Evolutionary conservation across 2,888 invertebrate species (phyloP).

Genomic region (Cactoblastis cactorum): DNA sequence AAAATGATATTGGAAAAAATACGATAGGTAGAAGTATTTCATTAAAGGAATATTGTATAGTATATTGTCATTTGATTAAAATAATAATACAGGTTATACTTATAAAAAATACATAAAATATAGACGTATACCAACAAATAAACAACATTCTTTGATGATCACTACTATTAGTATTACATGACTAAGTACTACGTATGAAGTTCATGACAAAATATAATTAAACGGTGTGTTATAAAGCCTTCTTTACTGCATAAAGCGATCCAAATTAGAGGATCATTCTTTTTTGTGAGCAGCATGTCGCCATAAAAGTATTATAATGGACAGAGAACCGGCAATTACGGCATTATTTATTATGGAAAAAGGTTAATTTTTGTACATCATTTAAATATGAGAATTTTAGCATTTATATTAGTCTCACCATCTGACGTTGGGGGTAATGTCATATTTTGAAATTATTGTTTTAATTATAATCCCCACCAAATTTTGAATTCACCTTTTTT

Average conservation of each 20-base stretch:
- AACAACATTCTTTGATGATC: too few species aligned
- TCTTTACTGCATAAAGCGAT: conserved; percentile 28
- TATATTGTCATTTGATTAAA: too few species aligned
- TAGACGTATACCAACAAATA: too few species aligned
- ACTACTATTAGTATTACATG: too few species aligned
- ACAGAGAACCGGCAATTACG: conserved; percentile 41
- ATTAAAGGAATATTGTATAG: too few species aligned
- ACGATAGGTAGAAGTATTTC: too few species aligned
- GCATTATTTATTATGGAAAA: conserved; percentile 51
- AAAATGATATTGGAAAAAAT: not conserved
- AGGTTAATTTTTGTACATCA: conserved; percentile 43
- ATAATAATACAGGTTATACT: too few species aligned
- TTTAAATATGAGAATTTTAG: conserved; percentile 49
- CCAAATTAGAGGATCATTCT: conserved; percentile 46
- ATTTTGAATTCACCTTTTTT: not conserved
- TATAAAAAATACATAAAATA: too few species aligned
- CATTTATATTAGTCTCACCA: conserved; percentile 40
- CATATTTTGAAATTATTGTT: conserved; percentile 9
- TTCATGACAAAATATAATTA: not conserved
- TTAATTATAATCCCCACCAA: not conserved
- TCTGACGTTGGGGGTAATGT: conserved; percentile 18
- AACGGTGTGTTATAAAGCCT: too few species aligned
- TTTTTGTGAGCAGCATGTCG: conserved; percentile 51
- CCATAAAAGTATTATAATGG: conserved; percentile 53
- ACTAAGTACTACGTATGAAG: too few species aligned